Percentiles rank a stretch among this genome's conserved stretches.
phyloP scores from a whole-genome alignment of 2,113 vertebrate genomes.

The Chaenogobius annularis region DNA sequence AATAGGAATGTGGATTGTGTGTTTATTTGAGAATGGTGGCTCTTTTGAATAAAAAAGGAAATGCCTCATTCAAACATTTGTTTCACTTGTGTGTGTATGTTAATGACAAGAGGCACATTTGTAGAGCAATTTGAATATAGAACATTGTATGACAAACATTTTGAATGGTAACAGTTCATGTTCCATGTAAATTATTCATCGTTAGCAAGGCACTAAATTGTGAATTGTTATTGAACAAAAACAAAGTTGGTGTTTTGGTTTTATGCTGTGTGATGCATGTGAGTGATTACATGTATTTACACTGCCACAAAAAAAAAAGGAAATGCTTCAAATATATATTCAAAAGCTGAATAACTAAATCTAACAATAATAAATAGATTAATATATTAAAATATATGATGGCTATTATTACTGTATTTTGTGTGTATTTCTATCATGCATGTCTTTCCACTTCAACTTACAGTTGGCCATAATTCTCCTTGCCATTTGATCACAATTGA shows the following conservation, averaged over 20 bases:
- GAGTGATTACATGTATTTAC: not conserved
- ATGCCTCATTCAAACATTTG: conserved; percentile 18
- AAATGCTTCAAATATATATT: not conserved
- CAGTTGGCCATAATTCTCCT: not conserved
- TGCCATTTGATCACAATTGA: not conserved
- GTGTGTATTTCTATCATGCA: not conserved
- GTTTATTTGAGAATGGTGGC: not conserved
- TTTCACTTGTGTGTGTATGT: conserved; percentile 6
- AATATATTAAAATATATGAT: not conserved
- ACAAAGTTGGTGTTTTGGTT: conserved; percentile 30
- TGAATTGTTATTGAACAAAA: conserved; percentile 16
- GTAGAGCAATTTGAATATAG: conserved; percentile 41
- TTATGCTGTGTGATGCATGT: conserved; percentile 3
- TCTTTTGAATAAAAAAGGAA: conserved; percentile 11
- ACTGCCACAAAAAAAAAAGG: no score
- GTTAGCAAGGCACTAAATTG: not conserved
- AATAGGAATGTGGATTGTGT: conserved; percentile 39
- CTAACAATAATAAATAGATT: not conserved
- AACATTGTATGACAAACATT: not conserved
- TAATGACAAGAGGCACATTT: not conserved
- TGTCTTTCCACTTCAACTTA: not conserved
- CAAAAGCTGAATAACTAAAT: not conserved
- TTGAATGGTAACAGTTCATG: not conserved
- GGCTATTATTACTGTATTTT: not conserved
- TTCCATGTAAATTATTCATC: conserved; percentile 12